Evolutionary conservation across 2,113 vertebrate species (phyloP).

Genomic region (Ptyas mucosa): DNA sequence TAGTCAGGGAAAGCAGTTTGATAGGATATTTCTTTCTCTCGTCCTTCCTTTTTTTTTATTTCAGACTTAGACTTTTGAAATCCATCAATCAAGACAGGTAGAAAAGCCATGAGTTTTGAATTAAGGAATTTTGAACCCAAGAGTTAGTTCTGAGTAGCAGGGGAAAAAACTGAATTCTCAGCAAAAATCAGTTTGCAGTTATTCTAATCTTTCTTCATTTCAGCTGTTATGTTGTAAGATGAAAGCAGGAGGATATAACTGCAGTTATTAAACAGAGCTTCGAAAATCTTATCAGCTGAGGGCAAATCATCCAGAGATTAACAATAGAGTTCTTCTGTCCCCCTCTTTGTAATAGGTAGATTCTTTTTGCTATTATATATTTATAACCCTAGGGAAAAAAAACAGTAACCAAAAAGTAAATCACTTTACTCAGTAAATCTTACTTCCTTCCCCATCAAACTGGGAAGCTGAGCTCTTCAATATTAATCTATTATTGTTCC

Average conservation of each 20-base stretch:
- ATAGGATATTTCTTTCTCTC: not conserved
- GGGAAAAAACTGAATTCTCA: not conserved
- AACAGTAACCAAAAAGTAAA: not conserved
- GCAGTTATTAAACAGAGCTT: not conserved
- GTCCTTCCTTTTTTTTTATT: not conserved
- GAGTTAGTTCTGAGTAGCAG: not conserved
- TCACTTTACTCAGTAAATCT: no score
- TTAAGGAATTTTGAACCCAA: not conserved
- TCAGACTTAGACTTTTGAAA: not conserved
- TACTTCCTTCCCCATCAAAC: not conserved
- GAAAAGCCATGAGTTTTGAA: not conserved
- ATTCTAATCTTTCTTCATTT: not conserved
- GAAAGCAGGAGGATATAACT: not conserved
- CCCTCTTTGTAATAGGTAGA: not conserved
- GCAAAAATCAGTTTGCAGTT: not conserved
- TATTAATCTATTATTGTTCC: not conserved
- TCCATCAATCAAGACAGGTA: not conserved
- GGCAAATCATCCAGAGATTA: not conserved
- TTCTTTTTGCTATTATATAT: not conserved
- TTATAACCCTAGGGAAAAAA: not conserved
- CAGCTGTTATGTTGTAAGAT: not conserved
- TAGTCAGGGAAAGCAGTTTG: not conserved
- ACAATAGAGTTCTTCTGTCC: not conserved
- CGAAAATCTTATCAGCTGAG: not conserved
- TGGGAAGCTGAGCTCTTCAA: not conserved